A percentile compares a stretch with the other conserved stretches of the same genome.
phyloP scores from a whole-genome alignment of 2,113 vertebrate genomes.

The Hyperopisus bebe region DNA sequence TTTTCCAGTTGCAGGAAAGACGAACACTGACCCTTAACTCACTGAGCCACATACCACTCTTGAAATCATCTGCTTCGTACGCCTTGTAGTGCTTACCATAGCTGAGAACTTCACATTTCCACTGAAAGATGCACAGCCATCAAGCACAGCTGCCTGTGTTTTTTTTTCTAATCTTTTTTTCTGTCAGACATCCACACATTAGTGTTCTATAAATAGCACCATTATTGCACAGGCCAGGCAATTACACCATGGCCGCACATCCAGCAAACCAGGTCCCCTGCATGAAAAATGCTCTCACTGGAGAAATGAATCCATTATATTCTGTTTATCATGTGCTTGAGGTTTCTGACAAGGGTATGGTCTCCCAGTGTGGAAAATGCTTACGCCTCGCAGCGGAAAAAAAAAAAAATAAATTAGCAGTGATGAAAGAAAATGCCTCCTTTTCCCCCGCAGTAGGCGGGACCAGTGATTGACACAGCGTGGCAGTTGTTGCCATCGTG shows the following conservation, averaged over 20 bases:
- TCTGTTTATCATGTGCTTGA: background rate
- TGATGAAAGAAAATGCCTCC: background rate
- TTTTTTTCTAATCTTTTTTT: background rate
- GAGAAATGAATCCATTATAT: background rate
- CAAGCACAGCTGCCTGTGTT: background rate
- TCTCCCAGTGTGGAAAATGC: background rate
- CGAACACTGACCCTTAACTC: background rate
- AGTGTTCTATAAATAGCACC: slow-evolving; percentile 11
- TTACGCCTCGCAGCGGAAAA: background rate
- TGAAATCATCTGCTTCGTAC: background rate
- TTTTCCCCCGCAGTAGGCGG: background rate
- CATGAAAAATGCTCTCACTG: slow-evolving; percentile 23
- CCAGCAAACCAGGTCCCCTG: slow-evolving; percentile 18
- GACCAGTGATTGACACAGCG: background rate
- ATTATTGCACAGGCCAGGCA: background rate
- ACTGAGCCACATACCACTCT: background rate
- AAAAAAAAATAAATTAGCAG: background rate
- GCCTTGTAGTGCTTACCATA: background rate
- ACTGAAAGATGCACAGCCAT: background rate
- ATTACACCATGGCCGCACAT: background rate
- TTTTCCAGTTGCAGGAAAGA: background rate
- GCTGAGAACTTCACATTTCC: background rate
- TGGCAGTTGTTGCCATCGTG: background rate
- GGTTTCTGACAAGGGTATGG: background rate
- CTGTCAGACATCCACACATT: slow-evolving; percentile 15